Evolutionary conservation across 2,113 vertebrate genomes (phyloP).

Genomic region (Pheucticus melanocephalus): DNA sequence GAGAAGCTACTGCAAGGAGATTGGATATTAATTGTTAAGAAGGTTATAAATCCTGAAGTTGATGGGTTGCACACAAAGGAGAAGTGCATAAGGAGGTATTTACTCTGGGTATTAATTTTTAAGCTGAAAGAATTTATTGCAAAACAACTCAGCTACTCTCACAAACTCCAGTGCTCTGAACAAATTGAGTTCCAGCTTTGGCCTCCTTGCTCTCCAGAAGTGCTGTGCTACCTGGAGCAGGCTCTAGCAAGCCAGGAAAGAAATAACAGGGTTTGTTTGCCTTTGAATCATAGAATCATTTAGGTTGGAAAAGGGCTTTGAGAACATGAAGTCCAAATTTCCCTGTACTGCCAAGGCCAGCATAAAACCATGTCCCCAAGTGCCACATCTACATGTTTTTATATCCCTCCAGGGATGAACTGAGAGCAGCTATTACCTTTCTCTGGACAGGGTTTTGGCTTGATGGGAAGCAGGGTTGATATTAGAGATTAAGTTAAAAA

Average conservation of each 20-base stretch:
- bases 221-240: not conserved
- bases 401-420: not conserved
- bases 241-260: not conserved
- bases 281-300: not conserved
- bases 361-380: not conserved
- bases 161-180: not conserved
- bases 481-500: not conserved
- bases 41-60: conserved; percentile 16
- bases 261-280: not conserved
- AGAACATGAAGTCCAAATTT: not conserved
- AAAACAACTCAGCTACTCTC: not conserved
- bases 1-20: conserved; percentile 4
- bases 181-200: not conserved
- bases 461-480: not conserved
- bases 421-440: not conserved
- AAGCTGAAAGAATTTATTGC: not conserved
- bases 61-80: not conserved
- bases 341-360: not conserved
- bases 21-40: conserved; percentile 30
- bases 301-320: not conserved
- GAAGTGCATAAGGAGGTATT: conserved; percentile 1
- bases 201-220: not conserved
- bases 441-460: not conserved
- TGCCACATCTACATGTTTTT: not conserved
- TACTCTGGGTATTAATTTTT: conserved; percentile 12